A percentile compares a stretch with the other conserved stretches of the same genome.
phyloP scores from a whole-genome alignment of 2,888 invertebrate genomes.

The Cheilosia grossa region DNA sequence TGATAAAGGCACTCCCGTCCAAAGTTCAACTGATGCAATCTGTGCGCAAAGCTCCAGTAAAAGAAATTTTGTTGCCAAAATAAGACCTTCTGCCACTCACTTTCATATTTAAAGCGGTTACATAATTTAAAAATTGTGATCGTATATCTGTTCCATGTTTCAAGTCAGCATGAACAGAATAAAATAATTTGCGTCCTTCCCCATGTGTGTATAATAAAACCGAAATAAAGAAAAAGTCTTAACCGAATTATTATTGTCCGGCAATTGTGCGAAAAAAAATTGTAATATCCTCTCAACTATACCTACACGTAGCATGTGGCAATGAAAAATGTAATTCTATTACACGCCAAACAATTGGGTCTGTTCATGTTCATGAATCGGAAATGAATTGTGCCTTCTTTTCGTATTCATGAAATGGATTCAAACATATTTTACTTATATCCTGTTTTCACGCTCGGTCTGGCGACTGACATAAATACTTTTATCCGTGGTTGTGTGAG shows the following conservation, averaged over 20 bases:
- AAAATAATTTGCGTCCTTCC: neutral
- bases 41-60: no score
- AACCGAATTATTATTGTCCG: neutral
- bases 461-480: neutral
- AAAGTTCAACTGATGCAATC: no score
- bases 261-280: neutral
- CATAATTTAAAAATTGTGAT: neutral
- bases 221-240: neutral
- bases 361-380: neutral
- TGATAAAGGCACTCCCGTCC: no score
- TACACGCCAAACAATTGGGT: neutral
- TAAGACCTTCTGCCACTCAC: neutral
- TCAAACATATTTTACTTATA: neutral
- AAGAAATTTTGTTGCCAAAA: no score
- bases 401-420: neutral
- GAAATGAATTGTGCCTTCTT: neutral
- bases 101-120: neutral
- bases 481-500: neutral
- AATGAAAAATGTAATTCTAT: neutral
- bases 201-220: neutral
- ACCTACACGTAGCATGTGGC: neutral
- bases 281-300: neutral
- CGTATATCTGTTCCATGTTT: neutral
- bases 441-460: no score
- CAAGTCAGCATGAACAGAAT: neutral